A percentile compares a stretch with the other conserved stretches of the same genome.
Conservation (phyloP, 2,888 invertebrate genomes). For the Nemoura dubitans region DNA sequence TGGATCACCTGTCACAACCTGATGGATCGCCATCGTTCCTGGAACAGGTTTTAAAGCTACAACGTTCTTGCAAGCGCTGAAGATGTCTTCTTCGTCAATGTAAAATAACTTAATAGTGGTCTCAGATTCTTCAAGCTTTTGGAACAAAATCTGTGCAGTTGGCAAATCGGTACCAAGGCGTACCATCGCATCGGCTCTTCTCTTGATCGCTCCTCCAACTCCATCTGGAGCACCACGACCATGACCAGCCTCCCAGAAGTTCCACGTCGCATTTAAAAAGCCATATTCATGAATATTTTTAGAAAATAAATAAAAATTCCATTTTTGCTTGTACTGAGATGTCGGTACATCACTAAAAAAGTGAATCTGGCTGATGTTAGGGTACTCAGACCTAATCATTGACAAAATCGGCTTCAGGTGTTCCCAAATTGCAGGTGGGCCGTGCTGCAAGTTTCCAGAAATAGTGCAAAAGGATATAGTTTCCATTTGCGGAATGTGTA, state of each 20-base stretch:
- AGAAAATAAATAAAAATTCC: constrained; percentile 10
- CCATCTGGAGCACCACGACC: constrained; percentile 33
- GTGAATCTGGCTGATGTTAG: neutral
- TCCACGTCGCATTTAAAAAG: constrained; percentile 21
- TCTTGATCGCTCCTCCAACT: constrained; percentile 23
- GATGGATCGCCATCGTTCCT: constrained; percentile 14
- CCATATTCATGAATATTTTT: constrained; percentile 15
- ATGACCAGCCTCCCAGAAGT: constrained; percentile 31
- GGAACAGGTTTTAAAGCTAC: constrained; percentile 1
- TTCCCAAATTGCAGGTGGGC: constrained; percentile 1
- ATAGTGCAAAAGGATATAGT: neutral
- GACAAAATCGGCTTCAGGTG: neutral
- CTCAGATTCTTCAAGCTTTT: neutral
- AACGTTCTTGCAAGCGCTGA: constrained; percentile 7
- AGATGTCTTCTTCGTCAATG: constrained; percentile 8
- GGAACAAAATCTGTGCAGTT: neutral
- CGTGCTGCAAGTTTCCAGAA: neutral
- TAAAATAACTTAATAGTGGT: neutral
- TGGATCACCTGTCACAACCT: neutral
- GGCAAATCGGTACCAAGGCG: constrained; percentile 17
- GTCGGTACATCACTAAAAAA: constrained; percentile 3
- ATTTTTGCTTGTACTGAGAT: constrained; percentile 25
- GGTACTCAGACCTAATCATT: neutral
- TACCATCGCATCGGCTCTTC: constrained; percentile 19
- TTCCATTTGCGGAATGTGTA: neutral